Percentiles rank a stretch among this genome's conserved stretches.
Evolutionary conservation across 2,113 vertebrate genomes (phyloP).

Genomic region (Lasiurus cinereus): DNA sequence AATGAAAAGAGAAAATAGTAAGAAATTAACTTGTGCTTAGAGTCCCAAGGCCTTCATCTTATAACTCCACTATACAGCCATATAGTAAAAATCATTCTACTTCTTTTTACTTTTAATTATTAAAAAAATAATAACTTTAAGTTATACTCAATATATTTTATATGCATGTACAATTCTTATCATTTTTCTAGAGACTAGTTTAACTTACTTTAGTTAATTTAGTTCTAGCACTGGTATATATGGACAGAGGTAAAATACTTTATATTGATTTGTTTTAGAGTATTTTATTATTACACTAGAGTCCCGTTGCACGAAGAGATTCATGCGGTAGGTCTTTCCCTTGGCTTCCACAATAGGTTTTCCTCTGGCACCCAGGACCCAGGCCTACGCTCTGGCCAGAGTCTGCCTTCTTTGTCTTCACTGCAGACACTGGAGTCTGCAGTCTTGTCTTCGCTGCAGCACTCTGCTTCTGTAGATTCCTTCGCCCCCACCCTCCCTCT

Average conservation of each 20-base stretch:
- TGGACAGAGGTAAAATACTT: neutral
- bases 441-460: too few species aligned
- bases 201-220: neutral
- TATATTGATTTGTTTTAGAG: neutral
- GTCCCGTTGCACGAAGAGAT: too few species aligned
- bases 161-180: neutral
- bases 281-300: neutral
- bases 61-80: neutral
- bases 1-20: constrained; percentile 63
- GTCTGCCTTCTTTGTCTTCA: too few species aligned
- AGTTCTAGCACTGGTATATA: neutral
- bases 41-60: neutral
- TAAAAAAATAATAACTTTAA: constrained; percentile 45
- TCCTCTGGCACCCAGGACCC: too few species aligned
- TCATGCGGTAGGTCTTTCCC: too few species aligned
- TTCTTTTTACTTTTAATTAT: neutral
- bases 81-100: constrained; percentile 3
- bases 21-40: constrained; percentile 26
- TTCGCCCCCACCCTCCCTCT: too few species aligned
- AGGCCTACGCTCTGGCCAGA: too few species aligned
- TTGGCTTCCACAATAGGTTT: too few species aligned
- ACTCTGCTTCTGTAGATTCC: too few species aligned
- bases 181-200: neutral
- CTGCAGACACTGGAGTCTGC: too few species aligned
- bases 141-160: neutral